A percentile compares a stretch with the other conserved stretches of the same genome.
Conservation (phyloP, 2,113 vertebrate species). For the Onychorhynchus coronatus region DNA sequence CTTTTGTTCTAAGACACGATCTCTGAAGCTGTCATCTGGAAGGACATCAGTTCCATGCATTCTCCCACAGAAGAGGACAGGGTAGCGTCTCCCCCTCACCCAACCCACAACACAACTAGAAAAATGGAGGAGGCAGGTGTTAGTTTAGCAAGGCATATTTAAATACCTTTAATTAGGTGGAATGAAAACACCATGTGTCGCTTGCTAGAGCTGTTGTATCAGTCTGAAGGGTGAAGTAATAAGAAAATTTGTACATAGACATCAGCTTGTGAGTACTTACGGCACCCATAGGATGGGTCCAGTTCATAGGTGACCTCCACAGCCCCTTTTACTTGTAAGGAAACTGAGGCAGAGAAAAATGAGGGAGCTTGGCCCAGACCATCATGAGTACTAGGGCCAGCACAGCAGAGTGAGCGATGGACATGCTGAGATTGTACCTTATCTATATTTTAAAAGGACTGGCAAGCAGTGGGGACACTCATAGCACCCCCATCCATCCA, state of each 20-base stretch:
- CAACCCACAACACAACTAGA: not conserved
- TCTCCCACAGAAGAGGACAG: not conserved
- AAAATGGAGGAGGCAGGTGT: not conserved
- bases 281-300: not conserved
- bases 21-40: not conserved
- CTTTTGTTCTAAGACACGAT: not conserved
- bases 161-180: not conserved
- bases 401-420: not conserved
- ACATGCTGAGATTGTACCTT: not conserved
- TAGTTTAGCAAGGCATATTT: not conserved
- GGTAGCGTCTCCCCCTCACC: not conserved
- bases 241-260: not conserved
- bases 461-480: not conserved
- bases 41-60: not conserved
- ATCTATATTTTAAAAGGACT: not conserved
- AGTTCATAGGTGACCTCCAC: not conserved
- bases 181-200: not conserved
- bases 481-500: not conserved
- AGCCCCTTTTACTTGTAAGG: not conserved
- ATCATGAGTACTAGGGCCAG: not conserved
- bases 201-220: not conserved
- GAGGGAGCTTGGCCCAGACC: not conserved
- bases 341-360: not conserved
- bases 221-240: not conserved
- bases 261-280: not conserved